Conservation (phyloP, 64 coral and sea anemone species). For the Exaiptasia diaphana region DNA sequence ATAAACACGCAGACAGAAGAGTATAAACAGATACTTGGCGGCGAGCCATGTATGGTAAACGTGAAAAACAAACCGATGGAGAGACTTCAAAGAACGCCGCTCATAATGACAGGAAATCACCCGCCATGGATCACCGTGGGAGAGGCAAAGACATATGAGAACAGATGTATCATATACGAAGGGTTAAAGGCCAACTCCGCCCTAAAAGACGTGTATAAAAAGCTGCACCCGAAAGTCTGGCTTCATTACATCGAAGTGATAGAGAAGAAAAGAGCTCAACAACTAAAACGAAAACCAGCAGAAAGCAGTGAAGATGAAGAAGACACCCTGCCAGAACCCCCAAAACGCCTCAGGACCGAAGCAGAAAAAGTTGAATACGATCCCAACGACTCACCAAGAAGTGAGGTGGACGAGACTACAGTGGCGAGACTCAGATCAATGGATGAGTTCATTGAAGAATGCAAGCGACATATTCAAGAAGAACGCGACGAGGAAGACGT, state of each 20-base stretch:
- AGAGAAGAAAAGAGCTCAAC: background rate
- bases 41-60: background rate
- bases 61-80: background rate
- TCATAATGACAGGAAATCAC: background rate
- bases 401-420: too few species aligned
- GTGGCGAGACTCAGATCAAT: too few species aligned
- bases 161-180: background rate
- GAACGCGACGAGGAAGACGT: too few species aligned
- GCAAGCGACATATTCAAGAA: too few species aligned
- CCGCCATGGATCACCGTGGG: background rate
- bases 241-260: background rate
- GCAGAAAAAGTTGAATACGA: too few species aligned
- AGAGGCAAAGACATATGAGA: background rate
- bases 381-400: too few species aligned
- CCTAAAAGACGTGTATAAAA: background rate
- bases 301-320: too few species aligned
- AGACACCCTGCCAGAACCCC: too few species aligned
- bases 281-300: too few species aligned
- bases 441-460: too few species aligned
- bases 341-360: too few species aligned
- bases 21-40: background rate
- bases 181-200: background rate
- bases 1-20: background rate
- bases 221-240: background rate
- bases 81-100: background rate